Evolutionary conservation across 2,113 vertebrate species (phyloP), one percentile per base, ranked within the genome.

Genomic region (Myotis brandtii): DNA sequence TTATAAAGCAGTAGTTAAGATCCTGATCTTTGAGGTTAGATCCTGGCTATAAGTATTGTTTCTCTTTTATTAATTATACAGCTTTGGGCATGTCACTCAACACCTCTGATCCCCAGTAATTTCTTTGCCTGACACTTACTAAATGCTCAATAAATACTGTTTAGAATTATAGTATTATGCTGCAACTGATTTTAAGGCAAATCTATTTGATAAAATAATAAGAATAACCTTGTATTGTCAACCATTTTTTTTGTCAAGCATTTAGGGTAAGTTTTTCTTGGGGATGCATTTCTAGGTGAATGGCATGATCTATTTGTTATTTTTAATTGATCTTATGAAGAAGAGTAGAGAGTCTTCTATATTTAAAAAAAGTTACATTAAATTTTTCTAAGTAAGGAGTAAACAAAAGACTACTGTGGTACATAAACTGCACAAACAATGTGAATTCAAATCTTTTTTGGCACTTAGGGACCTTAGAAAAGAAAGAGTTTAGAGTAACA

Each of bases 191-290:
- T 90, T 86, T 77, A 89, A 66, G 66, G 37, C 5, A 67, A 84
- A 80, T 64, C 12, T 84, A 10, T 62, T 86, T 13, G 9, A 25
- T 77, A 80, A 90, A 91, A 76, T 94, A 79, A 76, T 83, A 89
- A 67, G 85, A 56, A 84, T 56, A 75, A 56, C 1, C 21, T 40
- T 89, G 9, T 75, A 17, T 18, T 37, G 4, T 75, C 25, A 59
- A 46, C 32, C n/a, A 20, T 77, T 83, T 52, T 46, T 27, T 75
- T n/a, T 79, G 32, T 2, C 30, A 87, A 73, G 1, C 2, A 81
- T 67, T 82, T 77, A 27, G 14, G 14, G 46, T 70, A 79, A 50
- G 11, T 85, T 85, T 85, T 27, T 64, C 70, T 91, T 79, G 6
- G 20, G 50, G 25, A 66, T 64, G 12, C 37, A 59, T 86, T 91